Base-by-base conservation (phyloP, 2,888 invertebrate species). In the Cerastis leucographa region DNA sequence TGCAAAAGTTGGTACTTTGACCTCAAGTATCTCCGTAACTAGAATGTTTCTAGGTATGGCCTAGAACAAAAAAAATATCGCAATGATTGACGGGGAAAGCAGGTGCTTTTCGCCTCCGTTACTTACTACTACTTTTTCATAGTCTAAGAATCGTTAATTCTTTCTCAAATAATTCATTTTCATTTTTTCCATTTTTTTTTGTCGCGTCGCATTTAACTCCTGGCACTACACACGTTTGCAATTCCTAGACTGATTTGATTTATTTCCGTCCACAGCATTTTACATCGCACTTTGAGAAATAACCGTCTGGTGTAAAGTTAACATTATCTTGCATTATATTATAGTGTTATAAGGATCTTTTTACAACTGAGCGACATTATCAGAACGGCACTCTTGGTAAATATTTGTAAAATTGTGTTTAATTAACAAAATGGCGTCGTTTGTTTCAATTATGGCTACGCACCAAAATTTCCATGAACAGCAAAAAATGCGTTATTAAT, bases 221-320 rank as follows among this genome's bases (percentile, higher is more conserved):
- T 51, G 59, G 29, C 59, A 74, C 11, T 46, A n/a, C 42, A 66
- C 65, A 66, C 19, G 51, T 44, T 65, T 61, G 56, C 81, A 74
- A 61, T 51, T 61, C 29, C 65, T 81, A 74, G 81, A 81, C 51
- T 81, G 75, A 74, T 74, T 81, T 66, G 51, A 81, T 78, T 74
- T 74, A 74, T 73, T 73, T 65, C 35, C 44, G 35, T 73, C 35
- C 46, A 49, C 29, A 49, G 42, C 42, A 44, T 12, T 56, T 4
- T 51, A 17, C 9, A 14, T 25, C 22, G 11, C 8, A 46, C 22
- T 64, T 54, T 54, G n/a, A n/a, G n/a, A 44, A 61, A 54, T 42
- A 40, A 40, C 46, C 7, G n/a, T 35, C 40, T 49, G 25, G 29
- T 6, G 40, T 29, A 22, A 72, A 42, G 14, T 25, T 35, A 35